Base-by-base conservation (phyloP, 2,113 vertebrate species). In the Erpornis zantholeuca region DNA sequence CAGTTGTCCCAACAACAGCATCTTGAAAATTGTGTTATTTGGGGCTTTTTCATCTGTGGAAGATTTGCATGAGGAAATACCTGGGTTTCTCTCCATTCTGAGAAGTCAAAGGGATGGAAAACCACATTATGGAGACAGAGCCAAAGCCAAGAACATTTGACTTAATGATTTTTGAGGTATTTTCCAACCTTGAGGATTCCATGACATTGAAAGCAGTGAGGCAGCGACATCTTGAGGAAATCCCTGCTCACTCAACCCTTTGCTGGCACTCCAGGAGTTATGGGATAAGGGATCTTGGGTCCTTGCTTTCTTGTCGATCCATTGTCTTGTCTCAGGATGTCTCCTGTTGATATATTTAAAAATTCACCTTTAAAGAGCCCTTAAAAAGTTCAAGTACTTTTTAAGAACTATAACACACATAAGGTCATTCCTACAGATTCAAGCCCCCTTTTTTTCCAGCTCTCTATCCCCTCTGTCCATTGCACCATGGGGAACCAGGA, bases 201-300 rank as follows among this genome's bases (percentile, higher is more conserved):
- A 25, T 70, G 71, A 24, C 4, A 2, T 3, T 28, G 29, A 40
- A n/a, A 49, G 27, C 45, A 45, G 91, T 15, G 75, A 90, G 28
- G 50, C 23, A 68, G 95, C 40, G 95, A 94, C 96, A 92, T 77
- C 96, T 95, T 71, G 82, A 95, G 2, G 15, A 44, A 64, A 47
- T 17, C 29, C 25, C 45, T 36, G 18, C 47, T 69, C 19, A 11
- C 23, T 61, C 23, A 76, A 47, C 23, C 12, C 36, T 4, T 13
- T 7, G 0, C 20, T 52, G 61, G 35, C n/a, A 18, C 14, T 27
- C 8, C 15, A 49, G 50, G 49, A 40, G 15, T 38, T 60, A 1
- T 2, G 45, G 52, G 15, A 52, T 3, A 21, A 44, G 6, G 9
- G 5, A 6, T 17, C 12, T 16, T 9, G 49, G 28, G 21, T 28